Evolutionary conservation across 53 echinoderm and acorn worm species (phyloP), one percentile per base, ranked within the genome.

Genomic region (Pentamera pediparva): DNA sequence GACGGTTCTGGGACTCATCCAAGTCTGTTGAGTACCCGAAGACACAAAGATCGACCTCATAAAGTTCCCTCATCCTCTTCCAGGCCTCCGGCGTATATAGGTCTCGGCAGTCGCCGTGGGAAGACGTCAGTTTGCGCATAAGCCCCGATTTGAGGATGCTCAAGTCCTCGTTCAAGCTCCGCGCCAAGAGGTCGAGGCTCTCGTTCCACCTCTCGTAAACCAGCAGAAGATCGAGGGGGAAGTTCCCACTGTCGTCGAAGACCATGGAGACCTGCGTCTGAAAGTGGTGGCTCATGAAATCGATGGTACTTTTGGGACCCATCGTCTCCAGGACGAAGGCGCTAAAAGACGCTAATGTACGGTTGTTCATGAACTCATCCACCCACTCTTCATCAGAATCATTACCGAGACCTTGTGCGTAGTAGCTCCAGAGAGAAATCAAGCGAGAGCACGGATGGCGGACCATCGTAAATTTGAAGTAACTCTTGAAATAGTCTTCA

Each of bases 121-220:
- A 45, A 40, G 40, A 26, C 5, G 19, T 20, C 8, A 40, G 25
- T 40, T 28, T 36, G 28, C 43, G 65, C n/a, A n/a, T n/a, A n/a
- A n/a, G n/a, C 3, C 26, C 29, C 6, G 48, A 67, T 30, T 39
- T 39, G 5, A 67, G 30, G 21, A 15, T 2, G 13, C 21, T 11
- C 4, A 29, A 28, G 17, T 67, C 67, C 28, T 40, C 4, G 15
- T 67, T 10, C 45, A 67, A 26, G 30, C 30, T 21, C 0, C 18
- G 24, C 11, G 41, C 67, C 20, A 67, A 41, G 9, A 6, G 13
- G 31, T 39, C 40, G 41, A 67, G 40, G 45, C 67, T 67, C 6
- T 67, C 67, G 27, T 67, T 67, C 67, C 67, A 67, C 25, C 29
- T 41, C 18, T 67, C 67, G 30, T 25, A 67, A 26, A 67, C 67